Conservation (phyloP, 2,888 invertebrate species). For the Rhopalosiphum nymphaeae region DNA sequence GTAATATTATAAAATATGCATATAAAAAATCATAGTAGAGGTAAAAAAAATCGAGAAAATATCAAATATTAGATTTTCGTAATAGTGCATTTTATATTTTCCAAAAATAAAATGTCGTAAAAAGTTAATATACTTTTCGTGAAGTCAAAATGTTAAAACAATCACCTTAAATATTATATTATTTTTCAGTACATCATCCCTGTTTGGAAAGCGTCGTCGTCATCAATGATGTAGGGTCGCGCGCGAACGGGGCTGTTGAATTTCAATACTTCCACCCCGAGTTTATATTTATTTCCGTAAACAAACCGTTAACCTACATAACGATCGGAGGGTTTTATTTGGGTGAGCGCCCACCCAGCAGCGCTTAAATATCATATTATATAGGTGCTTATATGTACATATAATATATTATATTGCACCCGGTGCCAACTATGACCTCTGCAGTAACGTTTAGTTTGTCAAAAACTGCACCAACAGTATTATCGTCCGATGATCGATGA, state of each 20-base stretch:
- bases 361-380: conserved; percentile 1
- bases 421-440: not conserved
- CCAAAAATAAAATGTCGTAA: not conserved
- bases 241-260: not conserved
- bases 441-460: not conserved
- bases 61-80: not conserved
- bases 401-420: not conserved
- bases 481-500: not conserved
- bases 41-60: not conserved
- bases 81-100: not conserved
- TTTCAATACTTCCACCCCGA: not conserved
- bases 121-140: not conserved
- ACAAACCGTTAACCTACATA: conserved; percentile 52
- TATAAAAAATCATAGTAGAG: not conserved
- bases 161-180: not conserved
- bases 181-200: not conserved
- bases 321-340: conserved; percentile 1
- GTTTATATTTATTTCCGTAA: conserved; percentile 30
- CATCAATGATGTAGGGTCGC: not conserved
- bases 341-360: not conserved
- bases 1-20: not conserved
- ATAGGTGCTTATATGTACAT: not conserved
- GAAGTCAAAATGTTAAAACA: not conserved
- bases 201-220: not conserved
- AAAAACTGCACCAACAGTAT: not conserved